phyloP scores from a whole-genome alignment of 2,888 invertebrate genomes.

The Imbricaverruca yamaguchii region DNA sequence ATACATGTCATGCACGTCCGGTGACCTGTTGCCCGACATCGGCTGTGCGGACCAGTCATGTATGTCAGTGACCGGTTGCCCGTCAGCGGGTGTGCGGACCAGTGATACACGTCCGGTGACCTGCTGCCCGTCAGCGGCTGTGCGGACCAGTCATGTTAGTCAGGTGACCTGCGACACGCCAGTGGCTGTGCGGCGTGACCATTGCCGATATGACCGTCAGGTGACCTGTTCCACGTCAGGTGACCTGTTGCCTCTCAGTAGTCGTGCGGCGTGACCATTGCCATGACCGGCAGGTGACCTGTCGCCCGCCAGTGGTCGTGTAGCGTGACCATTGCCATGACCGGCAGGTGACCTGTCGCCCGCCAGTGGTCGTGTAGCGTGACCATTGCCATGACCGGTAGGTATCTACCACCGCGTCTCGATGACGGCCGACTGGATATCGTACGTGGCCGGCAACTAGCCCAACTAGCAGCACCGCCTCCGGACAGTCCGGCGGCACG shows the following conservation, averaged over 20 bases:
- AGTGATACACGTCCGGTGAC: too few species aligned
- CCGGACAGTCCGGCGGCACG: not conserved
- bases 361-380: not conserved
- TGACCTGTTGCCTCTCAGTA: not conserved
- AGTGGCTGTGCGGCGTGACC: too few species aligned
- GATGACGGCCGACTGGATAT: constrained; percentile 89
- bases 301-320: not conserved
- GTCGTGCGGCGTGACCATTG: too few species aligned
- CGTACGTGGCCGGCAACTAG: constrained; percentile 41
- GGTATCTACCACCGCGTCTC: constrained; percentile 82
- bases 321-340: not conserved
- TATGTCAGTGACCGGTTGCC: too few species aligned
- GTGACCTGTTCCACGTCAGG: not conserved
- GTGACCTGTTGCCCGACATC: too few species aligned
- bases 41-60: too few species aligned
- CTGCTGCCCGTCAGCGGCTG: too few species aligned
- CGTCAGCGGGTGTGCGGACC: too few species aligned
- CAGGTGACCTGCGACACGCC: too few species aligned
- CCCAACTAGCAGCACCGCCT: constrained; percentile 14
- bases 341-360: constrained; percentile 25
- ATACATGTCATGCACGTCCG: too few species aligned
- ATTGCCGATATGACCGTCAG: too few species aligned
- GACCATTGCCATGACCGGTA: not conserved
- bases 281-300: not conserved
- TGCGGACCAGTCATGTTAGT: too few species aligned